Base-by-base conservation (phyloP, 2,113 vertebrate species). In the Austrofundulus limnaeus region DNA sequence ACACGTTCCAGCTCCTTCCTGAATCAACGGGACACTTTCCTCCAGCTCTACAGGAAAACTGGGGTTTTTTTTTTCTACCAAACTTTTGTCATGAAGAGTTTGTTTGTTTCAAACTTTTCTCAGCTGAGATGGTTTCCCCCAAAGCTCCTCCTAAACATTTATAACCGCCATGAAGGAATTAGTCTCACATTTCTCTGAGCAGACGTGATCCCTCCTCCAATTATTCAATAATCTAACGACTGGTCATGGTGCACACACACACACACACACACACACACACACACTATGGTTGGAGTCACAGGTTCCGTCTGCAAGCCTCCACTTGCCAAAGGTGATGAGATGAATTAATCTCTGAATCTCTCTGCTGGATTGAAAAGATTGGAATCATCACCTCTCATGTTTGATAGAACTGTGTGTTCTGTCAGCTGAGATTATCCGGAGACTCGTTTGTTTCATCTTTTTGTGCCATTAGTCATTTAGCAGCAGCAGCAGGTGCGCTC, bases 211-310 rank as follows among this genome's bases (percentile, higher is more conserved):
- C 72, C 68, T 58, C 66, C 79, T 84, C 84, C 88, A 89, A 89
- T 89, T 90, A 89, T 91, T 90, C 89, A 87, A 88, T 87, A 80
- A 90, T 90, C 85, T 89, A 87, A 91, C 85, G 72, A 88, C 91
- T 88, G 90, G 91, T 92, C 89, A 91, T 84, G 86, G 87, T 77
- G 85, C 79, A 76, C 60, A 19, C 6, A 37, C 56, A 59, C 73
- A 80, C 79, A 67, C 85, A 54, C 88, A 70, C 81, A 28, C 25
- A 28, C 78, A 70, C 70, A 74, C 69, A 77, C 78, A 68, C 72
- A 67, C 77, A 75, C 71, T 63, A 72, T 9, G 17, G 50, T 62
- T 68, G 37, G 37, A 71, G 55, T 45, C 61, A 73, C 57, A 80
- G 78, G 69, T 54, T 70, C 77, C 50, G 63, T 78, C 70, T 81